Conservation (phyloP, 2,113 vertebrate genomes). For the Pseudorectes ferrugineus region DNA sequence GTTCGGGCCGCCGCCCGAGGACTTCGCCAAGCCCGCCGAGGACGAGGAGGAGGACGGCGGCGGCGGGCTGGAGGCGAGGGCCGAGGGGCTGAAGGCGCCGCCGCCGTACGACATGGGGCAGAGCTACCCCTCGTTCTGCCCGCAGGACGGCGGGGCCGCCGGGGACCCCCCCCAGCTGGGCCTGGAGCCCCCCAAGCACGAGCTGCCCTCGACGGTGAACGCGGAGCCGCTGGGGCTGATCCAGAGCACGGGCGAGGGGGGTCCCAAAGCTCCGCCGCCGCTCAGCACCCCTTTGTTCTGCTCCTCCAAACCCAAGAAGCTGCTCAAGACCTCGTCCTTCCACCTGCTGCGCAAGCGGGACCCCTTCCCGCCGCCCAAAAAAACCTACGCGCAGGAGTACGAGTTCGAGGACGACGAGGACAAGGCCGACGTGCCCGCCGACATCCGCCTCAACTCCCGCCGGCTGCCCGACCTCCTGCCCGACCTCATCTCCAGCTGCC, state of each 20-base stretch:
- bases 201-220: conserved; percentile 91
- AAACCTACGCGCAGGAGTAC: conserved; percentile 92
- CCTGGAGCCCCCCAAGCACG: conserved; percentile 84
- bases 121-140: conserved; percentile 77
- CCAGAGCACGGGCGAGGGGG: conserved; percentile 67
- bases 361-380: conserved; percentile 86
- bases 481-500: conserved; percentile 91
- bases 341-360: conserved; percentile 87
- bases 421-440: conserved; percentile 87
- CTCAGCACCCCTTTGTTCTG: conserved; percentile 77
- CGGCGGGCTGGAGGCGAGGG: conserved; percentile 49
- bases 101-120: conserved; percentile 77
- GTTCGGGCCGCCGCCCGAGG: conserved; percentile 81
- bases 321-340: conserved; percentile 90
- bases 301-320: conserved; percentile 92
- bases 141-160: conserved; percentile 65
- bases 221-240: conserved; percentile 89
- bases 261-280: conserved; percentile 55
- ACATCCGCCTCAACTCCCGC: conserved; percentile 89
- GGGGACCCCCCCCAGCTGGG: conserved; percentile 8
- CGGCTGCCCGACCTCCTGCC: conserved; percentile 85
- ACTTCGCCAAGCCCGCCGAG: conserved; percentile 80
- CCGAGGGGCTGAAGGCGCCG: conserved; percentile 21
- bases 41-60: conserved; percentile 56
- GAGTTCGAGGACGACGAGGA: conserved; percentile 93